These are phyloP conservation scores for Rana temporaria DNA, from an alignment of 2,113 vertebrate species.

Conservation along the genomic window DNA sequence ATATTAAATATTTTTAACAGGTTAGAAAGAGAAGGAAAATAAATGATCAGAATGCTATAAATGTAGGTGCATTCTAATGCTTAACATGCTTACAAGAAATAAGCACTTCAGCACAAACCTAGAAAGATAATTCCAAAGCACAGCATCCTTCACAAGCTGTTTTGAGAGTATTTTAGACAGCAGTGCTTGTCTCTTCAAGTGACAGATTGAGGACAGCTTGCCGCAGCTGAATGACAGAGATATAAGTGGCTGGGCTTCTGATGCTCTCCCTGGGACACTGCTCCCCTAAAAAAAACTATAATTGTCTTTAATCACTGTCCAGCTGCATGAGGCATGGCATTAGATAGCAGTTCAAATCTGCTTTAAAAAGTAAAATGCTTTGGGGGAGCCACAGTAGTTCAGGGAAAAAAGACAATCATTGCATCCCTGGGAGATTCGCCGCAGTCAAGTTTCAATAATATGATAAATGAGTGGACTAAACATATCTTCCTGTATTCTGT, in stretches of 20 bases:
- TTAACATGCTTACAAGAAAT: constrained; percentile 15
- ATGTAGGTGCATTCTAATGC: constrained; percentile 9
- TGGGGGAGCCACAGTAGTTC: constrained; percentile 36
- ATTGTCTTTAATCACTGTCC: constrained; percentile 78
- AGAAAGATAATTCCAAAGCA: constrained; percentile 29
- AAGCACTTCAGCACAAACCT: constrained; percentile 31
- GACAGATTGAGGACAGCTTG: constrained; percentile 80
- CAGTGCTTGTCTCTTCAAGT: constrained; percentile 60
- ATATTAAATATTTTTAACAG: neutral
- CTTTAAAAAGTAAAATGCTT: constrained; percentile 60
- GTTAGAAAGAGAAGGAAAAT: neutral
- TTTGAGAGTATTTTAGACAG: constrained; percentile 60
- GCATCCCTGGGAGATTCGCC: constrained; percentile 57
- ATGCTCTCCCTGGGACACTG: constrained; percentile 70
- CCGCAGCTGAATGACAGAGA: constrained; percentile 70
- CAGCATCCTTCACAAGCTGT: constrained; percentile 57
- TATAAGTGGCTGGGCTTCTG: constrained; percentile 66
- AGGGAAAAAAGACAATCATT: constrained; percentile 25
- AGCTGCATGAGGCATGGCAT: constrained; percentile 63
- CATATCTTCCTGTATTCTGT: constrained; percentile 72
- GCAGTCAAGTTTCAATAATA: constrained; percentile 62
- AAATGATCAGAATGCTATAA: constrained; percentile 3
- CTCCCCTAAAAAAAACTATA: constrained; percentile 72
- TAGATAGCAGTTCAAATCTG: constrained; percentile 59
- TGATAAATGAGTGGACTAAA: constrained; percentile 70